phyloP scores from a whole-genome alignment of 2,113 vertebrate species.

The Genyomyrus donnyi region DNA sequence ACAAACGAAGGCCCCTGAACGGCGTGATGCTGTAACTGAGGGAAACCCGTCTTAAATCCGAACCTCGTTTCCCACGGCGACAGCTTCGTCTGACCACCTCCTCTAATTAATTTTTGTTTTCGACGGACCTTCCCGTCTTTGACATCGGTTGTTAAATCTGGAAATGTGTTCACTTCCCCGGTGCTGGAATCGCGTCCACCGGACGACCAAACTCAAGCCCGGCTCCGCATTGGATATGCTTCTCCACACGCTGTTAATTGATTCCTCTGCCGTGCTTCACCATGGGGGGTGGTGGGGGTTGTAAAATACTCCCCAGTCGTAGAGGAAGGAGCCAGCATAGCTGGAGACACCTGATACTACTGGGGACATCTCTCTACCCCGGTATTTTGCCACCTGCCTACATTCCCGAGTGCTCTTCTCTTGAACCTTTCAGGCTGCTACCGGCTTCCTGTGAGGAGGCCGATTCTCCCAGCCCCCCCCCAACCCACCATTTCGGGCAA shows the following conservation, averaged over 20 bases:
- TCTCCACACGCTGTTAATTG: neutral
- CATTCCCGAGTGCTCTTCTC: neutral
- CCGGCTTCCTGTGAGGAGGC: neutral
- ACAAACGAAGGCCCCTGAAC: conserved; percentile 11
- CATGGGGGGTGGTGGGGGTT: neutral
- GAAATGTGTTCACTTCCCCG: neutral
- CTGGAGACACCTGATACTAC: neutral
- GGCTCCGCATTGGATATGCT: neutral
- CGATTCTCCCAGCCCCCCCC: neutral
- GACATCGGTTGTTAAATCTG: neutral
- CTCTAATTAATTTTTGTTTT: conserved; percentile 35
- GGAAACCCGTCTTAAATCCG: conserved; percentile 8
- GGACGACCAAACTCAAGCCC: conserved; percentile 6
- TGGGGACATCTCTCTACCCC: no score
- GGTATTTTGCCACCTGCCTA: neutral
- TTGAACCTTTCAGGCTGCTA: neutral
- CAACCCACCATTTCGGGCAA: neutral
- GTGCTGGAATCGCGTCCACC: conserved; percentile 10
- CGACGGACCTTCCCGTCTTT: conserved; percentile 26
- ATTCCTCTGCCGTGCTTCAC: neutral
- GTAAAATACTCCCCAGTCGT: neutral
- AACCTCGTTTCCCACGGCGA: neutral
- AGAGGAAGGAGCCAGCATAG: neutral
- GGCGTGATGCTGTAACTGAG: conserved; percentile 18
- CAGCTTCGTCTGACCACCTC: conserved; percentile 22